Conservation (phyloP, 2,113 vertebrate genomes). For the Passer domesticus region DNA sequence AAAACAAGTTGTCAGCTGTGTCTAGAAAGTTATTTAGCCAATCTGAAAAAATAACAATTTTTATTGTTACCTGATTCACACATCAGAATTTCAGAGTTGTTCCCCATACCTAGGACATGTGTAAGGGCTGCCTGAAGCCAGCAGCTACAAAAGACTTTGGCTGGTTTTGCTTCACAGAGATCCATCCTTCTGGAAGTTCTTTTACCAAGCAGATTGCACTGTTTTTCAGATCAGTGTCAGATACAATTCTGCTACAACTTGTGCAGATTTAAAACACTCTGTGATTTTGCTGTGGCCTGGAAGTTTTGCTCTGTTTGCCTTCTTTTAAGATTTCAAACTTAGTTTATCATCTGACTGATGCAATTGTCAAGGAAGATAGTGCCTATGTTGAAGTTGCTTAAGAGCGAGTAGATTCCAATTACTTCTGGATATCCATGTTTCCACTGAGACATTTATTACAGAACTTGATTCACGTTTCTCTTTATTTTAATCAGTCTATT, state of each 20-base stretch:
- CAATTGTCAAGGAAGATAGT: not conserved
- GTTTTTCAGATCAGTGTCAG: not conserved
- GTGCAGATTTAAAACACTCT: not conserved
- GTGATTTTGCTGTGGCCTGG: not conserved
- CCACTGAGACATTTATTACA: not conserved
- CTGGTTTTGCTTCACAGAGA: not conserved
- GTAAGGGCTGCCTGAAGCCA: not conserved
- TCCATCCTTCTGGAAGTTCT: not conserved
- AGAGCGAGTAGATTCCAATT: not conserved
- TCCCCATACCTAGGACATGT: not conserved
- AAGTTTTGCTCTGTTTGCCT: not conserved
- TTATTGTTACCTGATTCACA: slow-evolving; percentile 19
- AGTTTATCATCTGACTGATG: not conserved
- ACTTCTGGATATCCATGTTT: not conserved
- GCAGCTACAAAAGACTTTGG: not conserved
- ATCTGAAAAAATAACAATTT: not conserved
- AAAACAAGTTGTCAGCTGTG: slow-evolving; percentile 28
- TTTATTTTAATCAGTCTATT: not conserved
- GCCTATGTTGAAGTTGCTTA: not conserved
- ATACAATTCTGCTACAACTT: not conserved
- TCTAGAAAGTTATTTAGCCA: slow-evolving; percentile 42
- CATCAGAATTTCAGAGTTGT: slow-evolving; percentile 7
- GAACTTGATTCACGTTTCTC: not conserved
- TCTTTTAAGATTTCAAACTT: not conserved
- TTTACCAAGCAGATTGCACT: not conserved